Percentiles rank a stretch among this genome's conserved stretches.
These are phyloP conservation scores for Coregonus clupeaformis DNA, from an alignment of 2,113 vertebrate species.

Conservation along the genomic window DNA sequence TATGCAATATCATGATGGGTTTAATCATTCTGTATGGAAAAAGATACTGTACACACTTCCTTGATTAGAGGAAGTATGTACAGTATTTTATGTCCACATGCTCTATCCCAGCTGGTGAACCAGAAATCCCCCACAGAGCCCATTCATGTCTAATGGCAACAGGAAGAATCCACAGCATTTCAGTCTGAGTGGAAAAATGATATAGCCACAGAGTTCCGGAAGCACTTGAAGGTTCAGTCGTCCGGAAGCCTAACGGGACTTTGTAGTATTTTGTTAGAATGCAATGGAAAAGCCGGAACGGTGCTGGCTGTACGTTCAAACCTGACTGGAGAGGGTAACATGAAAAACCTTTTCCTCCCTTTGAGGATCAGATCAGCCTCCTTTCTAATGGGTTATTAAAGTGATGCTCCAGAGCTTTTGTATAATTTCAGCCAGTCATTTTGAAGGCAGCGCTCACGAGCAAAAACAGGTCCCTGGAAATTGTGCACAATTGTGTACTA, in stretches of 20 bases:
- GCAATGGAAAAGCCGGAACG: not conserved
- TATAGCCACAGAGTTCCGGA: constrained; percentile 5
- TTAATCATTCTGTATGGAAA: no score
- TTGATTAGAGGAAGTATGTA: no score
- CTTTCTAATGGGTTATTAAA: no score
- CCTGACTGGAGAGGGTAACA: not conserved
- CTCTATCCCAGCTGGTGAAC: no score
- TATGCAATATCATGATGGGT: no score
- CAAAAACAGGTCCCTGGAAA: no score
- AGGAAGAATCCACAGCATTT: not conserved
- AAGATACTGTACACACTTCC: no score
- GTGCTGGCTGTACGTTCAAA: not conserved
- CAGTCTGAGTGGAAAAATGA: constrained; percentile 18
- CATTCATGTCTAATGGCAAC: not conserved
- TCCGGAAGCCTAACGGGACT: not conserved
- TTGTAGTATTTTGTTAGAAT: constrained; percentile 10
- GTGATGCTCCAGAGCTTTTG: no score
- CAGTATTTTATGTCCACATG: no score
- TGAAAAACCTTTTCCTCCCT: not conserved
- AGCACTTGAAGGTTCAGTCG: constrained; percentile 1
- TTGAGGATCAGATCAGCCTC: not conserved
- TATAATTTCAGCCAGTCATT: no score
- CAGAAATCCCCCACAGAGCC: not conserved
- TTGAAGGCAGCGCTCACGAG: no score
- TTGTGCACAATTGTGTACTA: no score